Base-by-base conservation (phyloP, 1,140 invertebrate species). In the Danaus plexippus region DNA sequence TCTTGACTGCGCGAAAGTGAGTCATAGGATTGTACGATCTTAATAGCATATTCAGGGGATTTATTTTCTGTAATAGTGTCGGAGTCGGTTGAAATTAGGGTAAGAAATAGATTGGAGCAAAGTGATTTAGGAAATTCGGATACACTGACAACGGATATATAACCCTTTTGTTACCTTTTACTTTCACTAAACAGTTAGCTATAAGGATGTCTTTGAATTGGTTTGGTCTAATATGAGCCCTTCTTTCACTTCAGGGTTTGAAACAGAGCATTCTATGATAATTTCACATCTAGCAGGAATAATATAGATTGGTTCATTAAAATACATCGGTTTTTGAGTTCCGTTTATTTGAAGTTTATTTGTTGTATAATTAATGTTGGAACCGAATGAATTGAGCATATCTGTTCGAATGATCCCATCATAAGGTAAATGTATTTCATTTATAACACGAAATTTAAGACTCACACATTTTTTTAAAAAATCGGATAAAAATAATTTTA, bases 321-420 rank as follows among this genome's bases (percentile, higher is more conserved):
- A 70, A 13, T 50, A 9, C 12, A 68, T 15, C 51, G 54, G 54
- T 48, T 62, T 49, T 47, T 45, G 15, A 1, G 13, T 42, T 41
- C 52, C 48, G 13, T 42, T 43, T 10, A 61, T 15, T 9, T 52
- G 10, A 4, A 61, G 50, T 8, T 32, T 9, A 13, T 57, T 12
- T 4, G 47, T 47, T 6, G 12, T 54, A 47, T 66, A 66, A 45
- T 66, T 40, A 8, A 66, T 59, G 9, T 18, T 56, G 42, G 59
- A 66, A 7, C 13, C 43, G 43, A n/a, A 22, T 7, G 47, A 11
- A 6, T 63, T 66, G 9, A 63, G 58, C n/a, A 67, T 11, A 43
- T 63, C 58, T n/a, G 53, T 47, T n/a, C 61, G 61, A 9, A 67
- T 61, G 6, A 67, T 67, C 1, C 65, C 65, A 41, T 64, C 65